Evolutionary conservation across 30 jellyfish, hydroid and myxozoan genomes (phyloP).

Genomic region (Aurelia coerulea): DNA sequence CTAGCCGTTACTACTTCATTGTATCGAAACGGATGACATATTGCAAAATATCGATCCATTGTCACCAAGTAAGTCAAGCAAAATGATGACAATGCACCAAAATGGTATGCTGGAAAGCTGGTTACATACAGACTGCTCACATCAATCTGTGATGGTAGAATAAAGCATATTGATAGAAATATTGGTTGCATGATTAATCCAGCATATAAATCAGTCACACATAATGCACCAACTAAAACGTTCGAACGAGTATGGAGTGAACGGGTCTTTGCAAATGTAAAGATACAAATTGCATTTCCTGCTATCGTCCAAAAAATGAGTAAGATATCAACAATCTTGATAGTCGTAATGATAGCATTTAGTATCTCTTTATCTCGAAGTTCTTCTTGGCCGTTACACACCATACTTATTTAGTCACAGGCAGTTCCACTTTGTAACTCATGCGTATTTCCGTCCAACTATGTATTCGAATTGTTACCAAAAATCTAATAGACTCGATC

Average conservation of each 20-base stretch:
- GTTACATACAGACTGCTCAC: background rate
- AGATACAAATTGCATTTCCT: conserved; percentile 3
- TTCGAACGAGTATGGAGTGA: conserved; percentile 4
- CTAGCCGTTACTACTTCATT: background rate
- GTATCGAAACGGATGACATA: conserved; percentile 7
- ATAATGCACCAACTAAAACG: background rate
- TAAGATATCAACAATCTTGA: background rate
- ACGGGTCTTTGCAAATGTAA: conserved; percentile 9
- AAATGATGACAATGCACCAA: background rate
- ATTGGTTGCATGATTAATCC: background rate
- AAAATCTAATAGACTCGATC: too few relatives aligned
- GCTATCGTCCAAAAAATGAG: background rate
- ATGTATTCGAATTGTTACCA: too few relatives aligned
- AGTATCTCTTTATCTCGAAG: too few relatives aligned
- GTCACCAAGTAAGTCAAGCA: background rate
- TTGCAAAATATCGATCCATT: conserved; percentile 20
- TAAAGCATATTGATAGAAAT: background rate
- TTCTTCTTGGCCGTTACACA: too few relatives aligned
- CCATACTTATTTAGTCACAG: too few relatives aligned
- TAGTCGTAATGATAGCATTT: too few relatives aligned
- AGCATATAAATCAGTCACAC: too few relatives aligned
- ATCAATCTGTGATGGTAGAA: background rate
- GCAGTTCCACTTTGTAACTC: too few relatives aligned
- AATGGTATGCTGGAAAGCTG: background rate
- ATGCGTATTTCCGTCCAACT: too few relatives aligned